phyloP scores from a whole-genome alignment of 2,797 vertebrate species.

The Lithobates pipiens region DNA sequence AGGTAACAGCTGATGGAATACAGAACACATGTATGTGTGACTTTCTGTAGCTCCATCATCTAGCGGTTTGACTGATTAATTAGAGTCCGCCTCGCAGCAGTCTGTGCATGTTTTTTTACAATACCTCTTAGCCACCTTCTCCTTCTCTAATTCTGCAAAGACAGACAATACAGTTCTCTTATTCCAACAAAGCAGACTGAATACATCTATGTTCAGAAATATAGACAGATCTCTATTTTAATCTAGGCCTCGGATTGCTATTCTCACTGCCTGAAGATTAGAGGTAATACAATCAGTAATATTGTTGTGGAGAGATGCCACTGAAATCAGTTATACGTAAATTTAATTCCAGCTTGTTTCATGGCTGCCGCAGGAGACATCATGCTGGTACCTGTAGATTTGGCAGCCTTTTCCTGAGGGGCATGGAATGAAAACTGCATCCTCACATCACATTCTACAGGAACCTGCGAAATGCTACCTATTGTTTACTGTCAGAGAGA shows the following conservation, averaged over 20 bases:
- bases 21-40: too few species aligned
- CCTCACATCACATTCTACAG: constrained; percentile 1
- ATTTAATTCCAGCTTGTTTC: not conserved
- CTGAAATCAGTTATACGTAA: constrained; percentile 10
- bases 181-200: constrained; percentile 17
- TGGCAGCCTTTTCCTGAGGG: not conserved
- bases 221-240: not conserved
- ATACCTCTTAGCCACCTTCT: constrained; percentile 18
- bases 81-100: too few species aligned
- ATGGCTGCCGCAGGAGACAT: not conserved
- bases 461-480: not conserved
- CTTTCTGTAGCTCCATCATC: too few species aligned
- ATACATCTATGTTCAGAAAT: too few species aligned
- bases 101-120: not conserved
- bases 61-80: too few species aligned
- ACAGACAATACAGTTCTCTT: constrained; percentile 8
- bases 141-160: not conserved
- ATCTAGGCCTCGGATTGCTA: not conserved
- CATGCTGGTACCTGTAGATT: not conserved
- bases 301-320: constrained; percentile 7
- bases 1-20: too few species aligned
- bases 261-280: constrained; percentile 22
- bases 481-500: not conserved
- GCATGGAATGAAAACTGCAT: not conserved
- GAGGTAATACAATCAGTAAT: constrained; percentile 12